These are phyloP conservation scores for Nomia melanderi DNA, from an alignment of 1,140 invertebrate genomes.

Conservation along the genomic window DNA sequence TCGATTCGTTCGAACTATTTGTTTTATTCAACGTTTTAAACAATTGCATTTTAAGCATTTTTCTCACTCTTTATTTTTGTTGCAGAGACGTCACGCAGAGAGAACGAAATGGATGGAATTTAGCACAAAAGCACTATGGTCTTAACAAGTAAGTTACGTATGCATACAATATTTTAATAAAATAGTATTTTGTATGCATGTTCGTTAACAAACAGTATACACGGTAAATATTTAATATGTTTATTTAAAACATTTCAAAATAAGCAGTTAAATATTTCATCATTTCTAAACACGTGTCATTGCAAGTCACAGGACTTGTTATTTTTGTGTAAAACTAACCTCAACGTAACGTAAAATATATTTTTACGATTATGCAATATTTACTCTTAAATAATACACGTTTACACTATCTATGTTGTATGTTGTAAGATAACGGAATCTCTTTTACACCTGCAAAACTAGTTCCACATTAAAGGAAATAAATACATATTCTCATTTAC, in stretches of 20 bases:
- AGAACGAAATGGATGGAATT: constrained; percentile 53
- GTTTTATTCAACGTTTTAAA: not conserved
- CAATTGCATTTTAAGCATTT: no score
- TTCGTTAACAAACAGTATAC: no score
- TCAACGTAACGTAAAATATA: no score
- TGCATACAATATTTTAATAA: not conserved
- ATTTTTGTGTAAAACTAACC: no score
- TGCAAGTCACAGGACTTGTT: no score
- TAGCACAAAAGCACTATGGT: constrained; percentile 49
- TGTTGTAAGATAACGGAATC: not conserved
- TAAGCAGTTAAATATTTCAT: no score
- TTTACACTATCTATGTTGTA: not conserved
- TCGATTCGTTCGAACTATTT: constrained; percentile 3
- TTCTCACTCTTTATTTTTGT: no score
- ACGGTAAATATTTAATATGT: no score
- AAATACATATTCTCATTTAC: not conserved
- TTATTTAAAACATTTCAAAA: no score
- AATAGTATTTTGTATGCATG: not conserved
- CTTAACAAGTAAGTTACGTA: constrained; percentile 65
- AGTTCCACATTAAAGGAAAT: not conserved
- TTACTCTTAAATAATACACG: constrained; percentile 7
- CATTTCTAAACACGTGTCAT: no score
- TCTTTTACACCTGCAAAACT: not conserved
- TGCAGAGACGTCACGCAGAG: constrained; percentile 61
- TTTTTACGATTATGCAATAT: not conserved